Evolutionary conservation across 2,113 vertebrate genomes (phyloP).

Genomic region (Felis catus): F.catus_Fca126_mat1.0 CM031414.1:83035001-83035500

Average conservation of each 20-base stretch:
- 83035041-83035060: constrained; percentile 65
- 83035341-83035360: not conserved
- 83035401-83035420: not conserved
- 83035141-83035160: constrained; percentile 74
- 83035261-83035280: not conserved
- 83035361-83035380: not conserved
- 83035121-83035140: constrained; percentile 66
- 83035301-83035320: constrained; percentile 52
- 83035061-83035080: constrained; percentile 53
- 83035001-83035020: constrained; percentile 28
- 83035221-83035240: constrained; percentile 51
- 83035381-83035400: not conserved
- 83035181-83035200: constrained; percentile 57
- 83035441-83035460: not conserved
- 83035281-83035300: constrained; percentile 51
- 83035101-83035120: constrained; percentile 53
- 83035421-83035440: not conserved
- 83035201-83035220: constrained; percentile 64
- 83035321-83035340: constrained; percentile 49
- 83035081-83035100: constrained; percentile 76
- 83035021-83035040: constrained; percentile 63
- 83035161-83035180: constrained; percentile 71
- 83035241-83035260: constrained; percentile 71
- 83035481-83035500: not conserved
- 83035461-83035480: not conserved